A percentile compares a stretch with the other conserved stretches of the same genome.
These are phyloP conservation scores for Hycleus phaleratus DNA, from an alignment of 1,140 invertebrate genomes.

Conservation along the genomic window DNA sequence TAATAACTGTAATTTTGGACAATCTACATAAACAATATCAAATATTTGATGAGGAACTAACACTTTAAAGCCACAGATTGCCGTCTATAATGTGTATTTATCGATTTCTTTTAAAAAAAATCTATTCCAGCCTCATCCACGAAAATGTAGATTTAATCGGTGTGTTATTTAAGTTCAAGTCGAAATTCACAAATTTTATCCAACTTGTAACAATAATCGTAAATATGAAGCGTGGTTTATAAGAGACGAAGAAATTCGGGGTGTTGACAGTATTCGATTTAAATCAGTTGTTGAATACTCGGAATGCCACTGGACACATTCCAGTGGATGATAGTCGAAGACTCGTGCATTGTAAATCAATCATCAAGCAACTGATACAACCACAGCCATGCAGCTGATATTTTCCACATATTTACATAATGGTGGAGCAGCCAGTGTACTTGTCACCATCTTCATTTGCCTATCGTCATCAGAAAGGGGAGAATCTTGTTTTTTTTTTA, in stretches of 20 bases:
- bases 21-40: too few species aligned
- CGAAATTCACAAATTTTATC: neutral
- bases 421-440: slow-evolving; percentile 8
- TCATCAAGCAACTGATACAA: slow-evolving; percentile 20
- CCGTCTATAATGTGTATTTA: too few species aligned
- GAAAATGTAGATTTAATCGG: slow-evolving; percentile 10
- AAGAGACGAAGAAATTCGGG: slow-evolving; percentile 10
- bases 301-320: slow-evolving; percentile 24
- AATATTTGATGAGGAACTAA: too few species aligned
- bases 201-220: slow-evolving; percentile 1
- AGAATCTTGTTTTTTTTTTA: neutral
- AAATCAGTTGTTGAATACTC: slow-evolving; percentile 19
- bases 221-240: slow-evolving; percentile 4
- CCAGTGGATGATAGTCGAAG: neutral
- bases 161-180: slow-evolving; percentile 5
- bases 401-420: slow-evolving; percentile 24
- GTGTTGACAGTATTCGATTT: slow-evolving; percentile 20
- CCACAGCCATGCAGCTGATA: slow-evolving; percentile 16
- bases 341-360: slow-evolving; percentile 20
- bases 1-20: too few species aligned
- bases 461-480: slow-evolving; percentile 1
- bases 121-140: neutral
- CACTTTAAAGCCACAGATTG: too few species aligned
- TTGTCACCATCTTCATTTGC: slow-evolving; percentile 18
- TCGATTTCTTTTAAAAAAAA: too few species aligned